Evolutionary conservation across 2,797 vertebrate genomes (phyloP), one percentile per base, ranked within the genome.

Genomic region (Astyanax mexicanus): DNA sequence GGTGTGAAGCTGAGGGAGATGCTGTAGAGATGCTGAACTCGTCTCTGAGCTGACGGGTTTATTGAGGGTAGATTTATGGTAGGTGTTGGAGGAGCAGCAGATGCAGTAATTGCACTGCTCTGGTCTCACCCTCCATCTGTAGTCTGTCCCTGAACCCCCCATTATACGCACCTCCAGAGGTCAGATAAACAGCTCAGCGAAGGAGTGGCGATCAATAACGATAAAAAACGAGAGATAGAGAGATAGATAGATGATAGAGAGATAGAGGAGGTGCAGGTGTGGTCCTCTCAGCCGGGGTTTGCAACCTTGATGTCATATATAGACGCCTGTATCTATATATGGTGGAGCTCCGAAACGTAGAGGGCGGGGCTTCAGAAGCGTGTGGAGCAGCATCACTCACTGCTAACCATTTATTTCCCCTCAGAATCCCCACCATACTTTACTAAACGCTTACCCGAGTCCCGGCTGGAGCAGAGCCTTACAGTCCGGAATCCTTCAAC

Each of bases 311-410:
- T 80, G 83, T 67, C 92, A 94, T 93, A 93, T 93, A 93, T 93
- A 92, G 92, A 92, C 74, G 81, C 84, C 81, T 52, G 69, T 82
- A 77, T 92, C 92, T 93, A 93, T 93, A 93, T 93, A 92, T 93
- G 92, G 52, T 82, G 75, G 57, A 84, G 79, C 79, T 86, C 70
- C 55, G 57, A 80, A 65, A 79, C 44, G 13, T 77, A 44, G 45
- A 69, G 54, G 73, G 76, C 60, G 78, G 78, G 75, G 83, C 88
- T 88, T 85, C 81, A 87, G 86, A 49, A 79, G 77, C 82, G 75
- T 78, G 72, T 27, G 65, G 49, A 57, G 37, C 42, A 76, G 67
- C 60, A 45, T 72, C 17, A 40, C 82, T 86, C 83, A 87, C 80
- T 81, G 81, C 84, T 84, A 68, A 73, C 71, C 70, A 77, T 93